A percentile compares a stretch with the other conserved stretches of the same genome.
These are phyloP conservation scores for Rhea americana DNA, from an alignment of 2,113 vertebrate genomes.

Conservation along the genomic window DNA sequence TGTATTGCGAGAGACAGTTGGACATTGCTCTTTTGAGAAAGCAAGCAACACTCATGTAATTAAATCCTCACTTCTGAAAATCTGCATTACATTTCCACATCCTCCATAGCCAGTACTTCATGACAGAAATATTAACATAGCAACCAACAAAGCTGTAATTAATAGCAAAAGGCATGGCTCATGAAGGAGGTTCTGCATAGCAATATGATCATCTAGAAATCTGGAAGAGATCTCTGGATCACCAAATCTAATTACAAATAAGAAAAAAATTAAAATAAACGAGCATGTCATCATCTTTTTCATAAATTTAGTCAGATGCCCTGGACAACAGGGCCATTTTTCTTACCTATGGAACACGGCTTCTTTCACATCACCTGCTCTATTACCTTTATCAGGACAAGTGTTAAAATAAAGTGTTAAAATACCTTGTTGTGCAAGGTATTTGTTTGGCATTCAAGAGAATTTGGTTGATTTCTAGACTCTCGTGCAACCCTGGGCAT, in stretches of 20 bases:
- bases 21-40: not conserved
- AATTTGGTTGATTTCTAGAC: not conserved
- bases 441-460: not conserved
- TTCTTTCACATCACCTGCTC: not conserved
- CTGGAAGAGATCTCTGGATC: not conserved
- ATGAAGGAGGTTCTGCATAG: not conserved
- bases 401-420: not conserved
- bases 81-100: not conserved
- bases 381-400: not conserved
- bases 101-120: not conserved
- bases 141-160: not conserved
- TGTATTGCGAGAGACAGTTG: not conserved
- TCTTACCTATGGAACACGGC: not conserved
- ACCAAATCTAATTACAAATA: not conserved
- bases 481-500: not conserved
- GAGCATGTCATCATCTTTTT: not conserved
- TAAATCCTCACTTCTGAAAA: constrained; percentile 1
- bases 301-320: not conserved
- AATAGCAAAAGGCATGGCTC: not conserved
- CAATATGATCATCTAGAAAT: not conserved
- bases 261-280: not conserved
- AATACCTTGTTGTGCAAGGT: rapidly evolving
- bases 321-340: not conserved
- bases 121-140: not conserved
- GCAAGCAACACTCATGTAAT: not conserved